Evolutionary conservation across 1,140 invertebrate genomes (phyloP), one percentile per base, ranked within the genome.

Genomic region (Eufriesea mexicana): DNA sequence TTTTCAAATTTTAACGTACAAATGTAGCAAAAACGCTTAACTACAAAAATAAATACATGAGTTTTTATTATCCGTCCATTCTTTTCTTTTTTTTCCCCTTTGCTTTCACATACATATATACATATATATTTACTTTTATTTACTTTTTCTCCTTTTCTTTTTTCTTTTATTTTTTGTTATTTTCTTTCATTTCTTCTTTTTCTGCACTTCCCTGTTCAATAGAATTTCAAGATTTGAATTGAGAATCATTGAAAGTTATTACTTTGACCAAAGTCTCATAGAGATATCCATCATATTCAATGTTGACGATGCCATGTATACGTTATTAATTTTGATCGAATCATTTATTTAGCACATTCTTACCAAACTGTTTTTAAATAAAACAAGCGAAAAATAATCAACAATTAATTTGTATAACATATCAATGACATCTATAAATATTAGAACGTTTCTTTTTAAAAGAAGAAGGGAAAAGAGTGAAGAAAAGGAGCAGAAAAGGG

Each of bases 21-120:
- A 93, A 91, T 84, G 76, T 87, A 86, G 80, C 89, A 88, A 92
- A 92, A 93, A 91, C 76, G 77, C 79, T 75, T 89, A 89, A 88
- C 90, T 93, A 90, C 86, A 92, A 94, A 93, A 92, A 94, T 92
- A 93, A 91, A 93, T 91, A 89, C 88, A 86, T 87, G 83, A 89
- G 74, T 47, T 90, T 83, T 83, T 14, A 42, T 2, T 23, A 72
- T 25, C 2, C 59, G 28, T 61, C 61, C 57, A 74, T 83, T 71
- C 20, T 45, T 61, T 55, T 47, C 84, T 75, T 86, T 51, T 85
- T 67, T 81, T 78, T 20, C 70, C 75, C 25, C 55, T 28, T 47
- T 9, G 5, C 76, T 35, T 35, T 35, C 35, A 35, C 35, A 1
- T 35, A 35, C 35, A 35, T 35, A 4, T 4, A 35, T 35, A 35